Base-by-base conservation (phyloP, 2,113 vertebrate genomes). In the Todiramphus chloris region DNA sequence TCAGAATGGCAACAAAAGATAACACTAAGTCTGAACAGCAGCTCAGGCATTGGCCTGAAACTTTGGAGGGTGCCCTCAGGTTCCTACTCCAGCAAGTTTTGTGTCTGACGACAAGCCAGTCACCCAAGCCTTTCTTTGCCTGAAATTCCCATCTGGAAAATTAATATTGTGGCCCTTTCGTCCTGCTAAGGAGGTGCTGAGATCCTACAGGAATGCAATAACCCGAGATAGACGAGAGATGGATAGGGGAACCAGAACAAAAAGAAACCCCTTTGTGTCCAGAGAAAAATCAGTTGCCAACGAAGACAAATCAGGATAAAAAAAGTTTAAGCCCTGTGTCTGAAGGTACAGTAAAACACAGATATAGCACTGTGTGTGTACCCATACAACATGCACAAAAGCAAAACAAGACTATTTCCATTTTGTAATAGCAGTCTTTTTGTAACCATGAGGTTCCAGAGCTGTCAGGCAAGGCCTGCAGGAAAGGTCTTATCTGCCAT, bases 1-100 rank as follows among this genome's bases (percentile, higher is more conserved):
- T 66, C 72, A 82, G 67, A 96, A 80, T 5, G 7, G 90, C 78
- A 90, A 69, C 74, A 86, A 91, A 87, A 88, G 84, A 79, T 73
- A 91, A 88, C 58, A 66, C 81, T 60, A 81, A 82, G 39, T 9
- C 39, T 51, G 81, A 81, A 64, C 56, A 48, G 63, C 19, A 79
- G 83, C 50, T 85, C 62, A 17, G 77, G 58, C 87, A 87, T 27
- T 2, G 2, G 48, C 25, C 78, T 85, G 64, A 63, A 89, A n/a
- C 63, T 85, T 25, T 43, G 70, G 70, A 86, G 63, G 80, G 44
- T 39, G 50, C 62, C 84, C 23, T 70, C 67, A 58, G n/a, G 44
- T 74, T 67, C 72, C n/a, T 55, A 21, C 31, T 70, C 66, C 46
- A 46, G 21, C 13, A 62, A 73, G 37, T 53, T 91, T 81, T 43